A percentile compares a stretch with the other conserved stretches of the same genome.
Conservation (phyloP, 2,888 invertebrate genomes). For the Brachylomia viminalis region DNA sequence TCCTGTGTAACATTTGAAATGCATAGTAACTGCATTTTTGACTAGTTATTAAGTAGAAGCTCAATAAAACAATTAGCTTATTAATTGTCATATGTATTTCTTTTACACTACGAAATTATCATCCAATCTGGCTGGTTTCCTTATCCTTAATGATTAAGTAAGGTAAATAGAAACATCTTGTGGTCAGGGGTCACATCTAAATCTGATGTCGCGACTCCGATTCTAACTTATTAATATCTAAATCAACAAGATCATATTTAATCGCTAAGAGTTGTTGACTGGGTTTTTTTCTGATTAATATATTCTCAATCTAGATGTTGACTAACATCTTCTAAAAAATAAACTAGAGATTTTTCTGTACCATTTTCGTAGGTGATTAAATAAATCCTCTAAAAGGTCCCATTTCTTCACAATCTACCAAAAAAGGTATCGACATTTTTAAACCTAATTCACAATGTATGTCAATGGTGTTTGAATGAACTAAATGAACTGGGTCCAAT, state of each 20-base stretch:
- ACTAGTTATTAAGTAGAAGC: not conserved
- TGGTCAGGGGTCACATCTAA: not conserved
- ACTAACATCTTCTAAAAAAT: not conserved
- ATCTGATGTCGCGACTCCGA: not conserved
- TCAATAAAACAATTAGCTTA: not conserved
- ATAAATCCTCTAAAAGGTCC: not conserved
- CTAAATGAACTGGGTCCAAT: constrained; percentile 30
- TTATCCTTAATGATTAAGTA: not conserved
- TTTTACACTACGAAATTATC: not conserved
- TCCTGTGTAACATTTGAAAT: not conserved
- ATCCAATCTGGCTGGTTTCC: too few species aligned
- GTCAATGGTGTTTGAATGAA: constrained; percentile 42
- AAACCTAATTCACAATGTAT: constrained; percentile 23
- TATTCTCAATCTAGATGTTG: not conserved
- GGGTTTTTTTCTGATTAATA: not conserved
- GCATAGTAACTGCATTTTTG: not conserved
- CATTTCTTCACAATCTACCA: not conserved
- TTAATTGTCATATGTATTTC: not conserved
- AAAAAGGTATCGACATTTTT: constrained; percentile 9
- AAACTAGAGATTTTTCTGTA: not conserved
- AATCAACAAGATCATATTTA: not conserved
- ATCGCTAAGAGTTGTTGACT: not conserved
- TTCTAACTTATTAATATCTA: not conserved
- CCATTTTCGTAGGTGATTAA: not conserved
- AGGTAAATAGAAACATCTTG: not conserved